Percentiles rank a stretch among this genome's conserved stretches.
Conservation (phyloP, 1,140 invertebrate species). For the Probaryconus sp. region DNA sequence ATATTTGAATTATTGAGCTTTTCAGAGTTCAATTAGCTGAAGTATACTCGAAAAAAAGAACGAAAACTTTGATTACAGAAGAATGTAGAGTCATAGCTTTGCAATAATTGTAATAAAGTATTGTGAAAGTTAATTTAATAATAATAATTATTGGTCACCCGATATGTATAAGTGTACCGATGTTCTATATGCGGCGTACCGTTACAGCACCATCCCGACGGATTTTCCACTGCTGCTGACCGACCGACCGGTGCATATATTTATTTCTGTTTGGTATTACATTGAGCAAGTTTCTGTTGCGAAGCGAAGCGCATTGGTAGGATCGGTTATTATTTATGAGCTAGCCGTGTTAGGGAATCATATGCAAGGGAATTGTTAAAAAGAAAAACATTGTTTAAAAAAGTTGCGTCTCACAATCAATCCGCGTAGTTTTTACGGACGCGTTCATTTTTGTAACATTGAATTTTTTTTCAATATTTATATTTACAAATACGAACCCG, state of each 20-base stretch:
- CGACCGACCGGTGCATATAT: constrained; percentile 64
- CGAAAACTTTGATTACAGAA: no score
- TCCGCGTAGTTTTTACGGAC: no score
- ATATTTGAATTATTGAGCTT: no score
- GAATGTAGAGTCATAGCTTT: no score
- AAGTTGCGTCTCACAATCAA: constrained; percentile 12
- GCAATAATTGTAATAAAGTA: no score
- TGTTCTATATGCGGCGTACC: constrained; percentile 45
- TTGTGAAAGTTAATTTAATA: no score
- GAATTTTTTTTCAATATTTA: no score
- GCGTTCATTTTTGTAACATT: neutral
- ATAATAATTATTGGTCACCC: constrained; percentile 29
- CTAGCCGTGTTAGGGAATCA: constrained; percentile 54
- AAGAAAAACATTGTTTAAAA: constrained; percentile 35
- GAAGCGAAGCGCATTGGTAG: constrained; percentile 51
- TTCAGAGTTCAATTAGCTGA: no score
- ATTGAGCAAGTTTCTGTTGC: constrained; percentile 54
- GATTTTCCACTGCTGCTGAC: constrained; percentile 60
- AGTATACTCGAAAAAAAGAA: no score
- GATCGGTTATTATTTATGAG: constrained; percentile 59
- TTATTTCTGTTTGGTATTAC: constrained; percentile 61
- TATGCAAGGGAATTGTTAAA: constrained; percentile 46
- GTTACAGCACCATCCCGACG: constrained; percentile 39
- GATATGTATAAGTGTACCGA: constrained; percentile 40
- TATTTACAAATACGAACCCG: no score